Conservation (phyloP, 2,797 vertebrate genomes). For the Myioborus miniatus region DNA sequence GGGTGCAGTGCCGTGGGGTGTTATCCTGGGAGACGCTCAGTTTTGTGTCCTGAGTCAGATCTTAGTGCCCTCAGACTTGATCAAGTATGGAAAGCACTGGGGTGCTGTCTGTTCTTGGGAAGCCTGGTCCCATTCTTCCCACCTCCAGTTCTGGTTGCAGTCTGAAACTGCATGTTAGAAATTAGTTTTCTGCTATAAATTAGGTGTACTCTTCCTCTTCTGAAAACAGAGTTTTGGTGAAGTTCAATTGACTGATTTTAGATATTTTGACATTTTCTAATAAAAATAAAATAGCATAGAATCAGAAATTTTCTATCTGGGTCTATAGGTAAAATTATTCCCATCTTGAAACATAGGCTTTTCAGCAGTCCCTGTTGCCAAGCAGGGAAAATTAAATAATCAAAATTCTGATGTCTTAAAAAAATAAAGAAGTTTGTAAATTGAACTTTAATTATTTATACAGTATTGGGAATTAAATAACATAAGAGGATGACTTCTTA, state of each 20-base stretch:
- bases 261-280: neutral
- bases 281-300: neutral
- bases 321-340: neutral
- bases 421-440: neutral
- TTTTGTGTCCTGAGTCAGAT: neutral
- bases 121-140: neutral
- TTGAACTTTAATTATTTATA: neutral
- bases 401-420: neutral
- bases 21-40: neutral
- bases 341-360: neutral
- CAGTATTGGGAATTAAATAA: neutral
- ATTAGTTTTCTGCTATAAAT: neutral
- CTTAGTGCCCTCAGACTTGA: neutral
- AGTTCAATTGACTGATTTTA: neutral
- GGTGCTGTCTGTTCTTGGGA: neutral
- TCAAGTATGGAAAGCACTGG: neutral
- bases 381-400: neutral
- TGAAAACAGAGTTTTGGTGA: neutral
- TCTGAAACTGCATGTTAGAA: neutral
- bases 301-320: neutral
- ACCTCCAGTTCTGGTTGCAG: neutral
- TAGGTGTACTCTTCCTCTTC: neutral
- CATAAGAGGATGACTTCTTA: neutral
- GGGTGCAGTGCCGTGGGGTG: fast-evolving
- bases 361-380: neutral